Conservation (phyloP, 2,113 vertebrate species). For the Catharus fuscescens region DNA sequence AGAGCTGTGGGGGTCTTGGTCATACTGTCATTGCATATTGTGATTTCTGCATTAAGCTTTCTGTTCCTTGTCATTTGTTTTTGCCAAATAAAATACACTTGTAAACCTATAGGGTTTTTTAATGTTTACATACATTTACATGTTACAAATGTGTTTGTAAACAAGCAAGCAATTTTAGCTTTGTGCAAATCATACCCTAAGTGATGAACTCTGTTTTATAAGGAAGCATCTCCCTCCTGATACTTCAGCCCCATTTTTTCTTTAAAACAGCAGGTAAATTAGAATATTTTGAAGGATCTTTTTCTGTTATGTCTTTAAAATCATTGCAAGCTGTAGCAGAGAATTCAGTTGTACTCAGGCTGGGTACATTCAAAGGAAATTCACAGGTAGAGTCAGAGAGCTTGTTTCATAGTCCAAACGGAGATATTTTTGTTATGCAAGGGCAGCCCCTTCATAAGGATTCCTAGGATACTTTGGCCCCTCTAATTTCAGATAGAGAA, state of each 20-base stretch:
- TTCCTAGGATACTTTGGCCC: not conserved
- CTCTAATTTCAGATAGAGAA: constrained; percentile 19
- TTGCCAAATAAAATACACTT: not conserved
- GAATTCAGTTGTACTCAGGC: not conserved
- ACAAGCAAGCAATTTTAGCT: not conserved
- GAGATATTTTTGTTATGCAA: not conserved
- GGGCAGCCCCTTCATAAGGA: not conserved
- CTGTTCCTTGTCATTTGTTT: not conserved
- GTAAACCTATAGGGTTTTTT: not conserved
- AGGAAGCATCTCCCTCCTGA: not conserved
- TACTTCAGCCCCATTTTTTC: not conserved
- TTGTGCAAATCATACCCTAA: not conserved
- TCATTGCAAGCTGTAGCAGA: not conserved
- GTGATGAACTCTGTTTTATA: not conserved
- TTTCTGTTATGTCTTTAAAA: not conserved
- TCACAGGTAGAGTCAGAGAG: not conserved
- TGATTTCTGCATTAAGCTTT: not conserved
- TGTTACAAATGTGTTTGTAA: not conserved
- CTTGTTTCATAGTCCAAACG: not conserved
- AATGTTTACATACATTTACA: not conserved
- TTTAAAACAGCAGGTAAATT: not conserved
- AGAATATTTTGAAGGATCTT: not conserved
- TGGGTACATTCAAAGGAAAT: not conserved
- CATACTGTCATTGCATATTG: not conserved
- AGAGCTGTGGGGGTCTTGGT: not conserved